Conservation (phyloP, 2,113 vertebrate species). For the Calypte anna region DNA sequence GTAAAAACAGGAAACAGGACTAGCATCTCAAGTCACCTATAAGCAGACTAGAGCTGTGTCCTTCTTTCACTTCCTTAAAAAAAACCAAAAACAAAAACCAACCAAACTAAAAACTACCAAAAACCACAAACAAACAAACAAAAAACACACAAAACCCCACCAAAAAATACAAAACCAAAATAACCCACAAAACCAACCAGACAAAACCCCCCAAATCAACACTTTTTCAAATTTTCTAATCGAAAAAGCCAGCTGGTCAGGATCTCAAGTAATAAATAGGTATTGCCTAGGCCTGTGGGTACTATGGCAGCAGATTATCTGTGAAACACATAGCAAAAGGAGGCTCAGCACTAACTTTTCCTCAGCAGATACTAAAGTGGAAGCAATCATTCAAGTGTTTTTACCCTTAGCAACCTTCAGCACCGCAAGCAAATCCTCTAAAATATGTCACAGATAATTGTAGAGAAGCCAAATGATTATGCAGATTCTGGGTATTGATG, state of each 20-base stretch:
- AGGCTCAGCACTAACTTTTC: not conserved
- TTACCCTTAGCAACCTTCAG: not conserved
- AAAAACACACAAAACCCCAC: not conserved
- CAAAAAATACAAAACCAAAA: too few species aligned
- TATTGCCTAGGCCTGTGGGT: not conserved
- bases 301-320: not conserved
- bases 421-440: not conserved
- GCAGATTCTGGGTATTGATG: not conserved
- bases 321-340: not conserved
- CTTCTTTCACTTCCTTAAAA: conserved; percentile 7
- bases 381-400: not conserved
- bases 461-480: not conserved
- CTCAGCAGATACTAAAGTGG: not conserved
- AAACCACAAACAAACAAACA: too few species aligned
- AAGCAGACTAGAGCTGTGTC: not conserved
- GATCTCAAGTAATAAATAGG: not conserved
- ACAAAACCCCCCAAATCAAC: too few species aligned
- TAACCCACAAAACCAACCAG: too few species aligned
- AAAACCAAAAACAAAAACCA: too few species aligned
- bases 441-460: not conserved
- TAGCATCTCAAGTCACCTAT: not conserved
- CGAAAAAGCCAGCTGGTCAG: not conserved
- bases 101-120: too few species aligned
- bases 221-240: not conserved
- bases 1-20: not conserved